These are phyloP conservation scores for Acridotheres tristis DNA, from an alignment of 2,797 vertebrate species.

Conservation along the genomic window DNA sequence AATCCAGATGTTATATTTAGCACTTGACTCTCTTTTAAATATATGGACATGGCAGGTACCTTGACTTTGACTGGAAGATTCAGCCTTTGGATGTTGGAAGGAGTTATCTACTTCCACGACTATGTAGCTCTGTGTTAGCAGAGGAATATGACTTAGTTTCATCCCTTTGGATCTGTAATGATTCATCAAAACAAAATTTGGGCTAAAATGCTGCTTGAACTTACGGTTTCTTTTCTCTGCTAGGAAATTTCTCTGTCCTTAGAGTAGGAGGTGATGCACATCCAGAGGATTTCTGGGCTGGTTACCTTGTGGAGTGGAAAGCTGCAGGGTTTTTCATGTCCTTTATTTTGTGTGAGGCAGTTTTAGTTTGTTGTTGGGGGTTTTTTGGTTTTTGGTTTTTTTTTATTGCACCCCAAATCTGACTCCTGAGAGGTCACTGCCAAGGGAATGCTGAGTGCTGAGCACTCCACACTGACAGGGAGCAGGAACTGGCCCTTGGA, in stretches of 20 bases:
- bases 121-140: background rate
- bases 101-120: background rate
- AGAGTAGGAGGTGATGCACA: background rate
- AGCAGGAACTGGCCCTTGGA: background rate
- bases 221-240: background rate
- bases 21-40: background rate
- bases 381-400: background rate
- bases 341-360: background rate
- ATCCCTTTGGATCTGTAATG: background rate
- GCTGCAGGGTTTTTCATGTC: background rate
- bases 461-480: accelerated
- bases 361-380: too few species aligned
- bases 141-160: background rate
- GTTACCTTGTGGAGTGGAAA: background rate
- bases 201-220: background rate
- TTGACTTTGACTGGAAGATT: background rate
- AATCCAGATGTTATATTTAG: background rate
- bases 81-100: background rate
- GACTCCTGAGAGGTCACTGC: background rate
- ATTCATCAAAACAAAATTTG: background rate
- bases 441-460: background rate
- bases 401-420: background rate
- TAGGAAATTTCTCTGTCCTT: background rate
- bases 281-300: background rate
- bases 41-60: background rate